A percentile compares a stretch with the other conserved stretches of the same genome.
These are phyloP conservation scores for Leucozona laternaria DNA, from an alignment of 2,888 invertebrate species.

Conservation along the genomic window DNA sequence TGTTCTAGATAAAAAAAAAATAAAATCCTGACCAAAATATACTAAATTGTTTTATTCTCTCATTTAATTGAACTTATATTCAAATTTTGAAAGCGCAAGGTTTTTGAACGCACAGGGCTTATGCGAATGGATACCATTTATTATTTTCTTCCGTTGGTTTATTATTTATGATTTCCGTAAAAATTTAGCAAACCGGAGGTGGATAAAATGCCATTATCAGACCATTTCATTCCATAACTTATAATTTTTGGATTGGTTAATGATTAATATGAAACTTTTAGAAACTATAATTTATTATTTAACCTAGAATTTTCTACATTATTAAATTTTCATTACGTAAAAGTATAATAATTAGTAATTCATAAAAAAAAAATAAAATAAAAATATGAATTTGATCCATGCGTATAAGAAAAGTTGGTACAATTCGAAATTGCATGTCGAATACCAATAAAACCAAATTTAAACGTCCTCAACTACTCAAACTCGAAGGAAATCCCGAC, in stretches of 20 bases:
- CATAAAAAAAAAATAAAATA: conserved; percentile 3
- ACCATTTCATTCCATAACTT: not conserved
- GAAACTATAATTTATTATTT: conserved; percentile 1
- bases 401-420: not conserved
- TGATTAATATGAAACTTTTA: conserved; percentile 27
- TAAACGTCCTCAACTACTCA: conserved; percentile 62
- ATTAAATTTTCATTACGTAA: not conserved
- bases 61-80: too few relatives aligned
- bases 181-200: conserved; percentile 27
- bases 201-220: conserved; percentile 22
- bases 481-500: conserved; percentile 41
- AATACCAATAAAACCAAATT: conserved; percentile 64
- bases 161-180: conserved; percentile 20
- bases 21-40: too few relatives aligned
- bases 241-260: not conserved
- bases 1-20: too few relatives aligned
- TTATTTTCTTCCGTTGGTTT: not conserved
- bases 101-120: too few relatives aligned
- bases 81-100: too few relatives aligned
- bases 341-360: conserved; percentile 16
- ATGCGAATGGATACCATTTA: too few relatives aligned
- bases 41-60: too few relatives aligned
- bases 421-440: conserved; percentile 59
- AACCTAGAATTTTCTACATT: not conserved
- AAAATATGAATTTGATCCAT: conserved; percentile 21